Conservation (phyloP, 2,113 vertebrate species). For the Plestiodon gilberti region DNA sequence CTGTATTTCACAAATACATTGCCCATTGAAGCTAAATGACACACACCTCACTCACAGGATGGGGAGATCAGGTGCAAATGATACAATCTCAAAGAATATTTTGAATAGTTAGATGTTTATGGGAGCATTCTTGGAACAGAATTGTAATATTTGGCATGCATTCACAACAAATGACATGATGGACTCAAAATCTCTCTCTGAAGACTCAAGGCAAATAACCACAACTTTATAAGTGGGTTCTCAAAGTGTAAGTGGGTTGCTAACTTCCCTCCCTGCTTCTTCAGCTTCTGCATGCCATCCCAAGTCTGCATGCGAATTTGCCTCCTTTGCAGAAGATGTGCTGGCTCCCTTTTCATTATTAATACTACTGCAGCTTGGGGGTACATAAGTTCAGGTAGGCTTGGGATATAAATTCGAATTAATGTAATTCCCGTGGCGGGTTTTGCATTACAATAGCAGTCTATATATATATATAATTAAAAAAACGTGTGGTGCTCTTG, state of each 20-base stretch:
- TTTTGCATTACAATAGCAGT: conserved; percentile 4
- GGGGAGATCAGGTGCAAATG: background rate
- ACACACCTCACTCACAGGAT: background rate
- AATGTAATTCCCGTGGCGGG: background rate
- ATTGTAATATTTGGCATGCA: background rate
- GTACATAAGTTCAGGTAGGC: conserved; percentile 2
- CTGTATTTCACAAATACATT: no score
- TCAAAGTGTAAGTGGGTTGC: background rate
- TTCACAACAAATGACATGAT: background rate
- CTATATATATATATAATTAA: conserved; percentile 13
- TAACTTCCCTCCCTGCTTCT: background rate
- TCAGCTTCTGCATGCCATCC: no score
- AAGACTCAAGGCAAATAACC: background rate
- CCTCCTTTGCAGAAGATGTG: background rate
- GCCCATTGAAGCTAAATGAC: background rate
- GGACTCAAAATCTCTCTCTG: background rate
- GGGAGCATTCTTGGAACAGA: background rate
- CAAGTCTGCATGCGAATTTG: background rate
- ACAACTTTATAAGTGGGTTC: background rate
- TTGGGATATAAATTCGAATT: background rate
- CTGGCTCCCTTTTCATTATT: background rate
- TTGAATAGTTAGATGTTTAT: background rate
- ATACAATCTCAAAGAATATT: background rate
- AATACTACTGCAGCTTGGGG: background rate
- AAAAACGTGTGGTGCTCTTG: background rate